phyloP scores from a whole-genome alignment of 2,113 vertebrate genomes.

The Spilogale gracilis region DNA sequence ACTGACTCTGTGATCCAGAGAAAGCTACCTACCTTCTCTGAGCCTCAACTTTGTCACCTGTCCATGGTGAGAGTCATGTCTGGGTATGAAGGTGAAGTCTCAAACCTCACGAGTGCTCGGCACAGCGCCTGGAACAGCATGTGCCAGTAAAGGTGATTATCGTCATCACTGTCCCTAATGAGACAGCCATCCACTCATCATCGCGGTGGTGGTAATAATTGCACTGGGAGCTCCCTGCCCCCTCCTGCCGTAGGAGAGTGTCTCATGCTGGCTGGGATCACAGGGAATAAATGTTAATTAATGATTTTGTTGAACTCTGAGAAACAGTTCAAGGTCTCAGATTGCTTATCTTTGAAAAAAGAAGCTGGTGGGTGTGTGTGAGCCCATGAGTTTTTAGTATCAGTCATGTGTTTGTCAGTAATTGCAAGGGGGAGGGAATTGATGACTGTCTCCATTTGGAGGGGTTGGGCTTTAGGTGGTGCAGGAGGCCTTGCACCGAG shows the following conservation, averaged over 20 bases:
- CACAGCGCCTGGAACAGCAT: background rate
- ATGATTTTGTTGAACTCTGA: constrained; percentile 53
- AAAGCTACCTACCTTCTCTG: background rate
- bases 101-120: background rate
- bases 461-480: background rate
- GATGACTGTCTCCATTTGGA: background rate
- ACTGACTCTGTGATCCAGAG: background rate
- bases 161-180: background rate
- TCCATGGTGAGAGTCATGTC: background rate
- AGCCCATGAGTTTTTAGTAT: background rate
- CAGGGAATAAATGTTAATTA: constrained; percentile 49
- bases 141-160: background rate
- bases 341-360: constrained; percentile 50
- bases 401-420: rapidly evolving
- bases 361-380: background rate
- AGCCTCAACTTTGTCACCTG: background rate
- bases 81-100: background rate
- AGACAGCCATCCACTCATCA: background rate
- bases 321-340: constrained; percentile 56
- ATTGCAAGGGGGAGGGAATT: background rate
- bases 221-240: background rate
- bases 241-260: background rate
- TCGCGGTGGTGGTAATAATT: background rate
- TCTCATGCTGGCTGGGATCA: constrained; percentile 39
- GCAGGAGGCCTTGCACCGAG: background rate